Evolutionary conservation across 1,140 invertebrate species (phyloP), one percentile per base, ranked within the genome.

Genomic region (Psilanteris sp.): DNA sequence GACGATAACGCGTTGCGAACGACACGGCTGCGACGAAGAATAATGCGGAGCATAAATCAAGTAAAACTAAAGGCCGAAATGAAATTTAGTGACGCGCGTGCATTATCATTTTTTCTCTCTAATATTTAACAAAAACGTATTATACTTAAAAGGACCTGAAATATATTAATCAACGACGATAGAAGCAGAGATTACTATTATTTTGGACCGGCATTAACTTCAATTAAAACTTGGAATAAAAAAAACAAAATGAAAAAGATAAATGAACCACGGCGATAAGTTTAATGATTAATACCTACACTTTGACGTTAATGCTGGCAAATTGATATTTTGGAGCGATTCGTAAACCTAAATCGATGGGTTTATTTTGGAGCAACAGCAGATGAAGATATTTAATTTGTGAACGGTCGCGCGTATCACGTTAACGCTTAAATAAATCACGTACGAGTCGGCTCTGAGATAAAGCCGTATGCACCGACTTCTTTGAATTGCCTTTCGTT

Each of bases 321-420:
- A 73, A 73, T 64, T 73, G 70, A 73, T 64, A 73, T 64, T 68
- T 16, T 22, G 31, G 39, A 36, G 15, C 18, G 36, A 32, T 11
- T 39, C 31, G 20, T 44, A 10, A 41, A 34, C 36, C 27, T 27
- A 32, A 74, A 46, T 67, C 61, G 54, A 61, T 67, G 39, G 52
- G 37, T 48, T 54, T 54, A 20, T 62, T 74, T 67, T 52, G 37
- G 14, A 32, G 36, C 43, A 57, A 62, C 48, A 39, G 48, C 55
- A 54, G 62, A 83, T 82, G 79, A 78, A 83, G 79, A 82, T 81
- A 68, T 83, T 84, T 82, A 81, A 84, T 84, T 84, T 83, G 81
- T 84, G 81, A 81, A 84, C 79, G 77, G 59, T 73, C 79, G 72
- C 37, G 27, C 36, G 50, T 82, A 84, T 84, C 79, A 68, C 70